A percentile compares a stretch with the other conserved stretches of the same genome.
Conservation (phyloP, 30 jellyfish, hydroid and myxozoan genomes). For the Pelagia noctiluca region DNA sequence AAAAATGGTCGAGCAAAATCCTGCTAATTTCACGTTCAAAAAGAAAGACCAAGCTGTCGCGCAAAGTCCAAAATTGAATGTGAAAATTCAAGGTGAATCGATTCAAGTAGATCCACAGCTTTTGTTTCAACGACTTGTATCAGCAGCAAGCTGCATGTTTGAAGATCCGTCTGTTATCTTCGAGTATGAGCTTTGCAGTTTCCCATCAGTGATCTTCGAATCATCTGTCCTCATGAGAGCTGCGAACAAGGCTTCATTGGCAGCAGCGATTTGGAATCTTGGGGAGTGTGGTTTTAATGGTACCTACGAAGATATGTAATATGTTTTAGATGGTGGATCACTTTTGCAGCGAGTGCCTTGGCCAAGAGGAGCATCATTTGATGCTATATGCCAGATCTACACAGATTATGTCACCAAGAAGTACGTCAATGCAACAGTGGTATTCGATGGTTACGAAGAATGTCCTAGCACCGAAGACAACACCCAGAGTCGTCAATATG, state of each 20-base stretch:
- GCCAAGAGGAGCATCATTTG: slow-evolving; percentile 4
- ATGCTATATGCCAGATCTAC: neutral
- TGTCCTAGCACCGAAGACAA: neutral
- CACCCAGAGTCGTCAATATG: slow-evolving; percentile 30
- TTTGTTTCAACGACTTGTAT: slow-evolving; percentile 14
- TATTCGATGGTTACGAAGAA: neutral
- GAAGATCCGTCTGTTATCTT: neutral
- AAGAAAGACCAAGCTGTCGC: slow-evolving; percentile 7
- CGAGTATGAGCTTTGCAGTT: slow-evolving; percentile 36
- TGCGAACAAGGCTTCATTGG: slow-evolving; percentile 26
- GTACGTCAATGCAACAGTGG: slow-evolving; percentile 1
- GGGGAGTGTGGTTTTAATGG: neutral
- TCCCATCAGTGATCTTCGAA: slow-evolving; percentile 11
- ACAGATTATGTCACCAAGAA: neutral
- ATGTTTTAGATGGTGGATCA: slow-evolving; percentile 26
- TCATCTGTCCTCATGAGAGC: neutral
- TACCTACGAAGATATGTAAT: neutral
- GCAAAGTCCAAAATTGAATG: neutral
- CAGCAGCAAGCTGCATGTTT: neutral
- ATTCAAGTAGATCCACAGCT: slow-evolving; percentile 35
- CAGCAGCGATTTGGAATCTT: slow-evolving; percentile 4
- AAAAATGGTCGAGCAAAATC: neutral
- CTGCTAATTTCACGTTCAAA: slow-evolving; percentile 9
- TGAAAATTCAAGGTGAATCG: slow-evolving; percentile 22
- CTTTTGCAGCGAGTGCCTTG: slow-evolving; percentile 27